Conservation (phyloP, 2,113 vertebrate genomes). For the Catagonus wagneri region DNA sequence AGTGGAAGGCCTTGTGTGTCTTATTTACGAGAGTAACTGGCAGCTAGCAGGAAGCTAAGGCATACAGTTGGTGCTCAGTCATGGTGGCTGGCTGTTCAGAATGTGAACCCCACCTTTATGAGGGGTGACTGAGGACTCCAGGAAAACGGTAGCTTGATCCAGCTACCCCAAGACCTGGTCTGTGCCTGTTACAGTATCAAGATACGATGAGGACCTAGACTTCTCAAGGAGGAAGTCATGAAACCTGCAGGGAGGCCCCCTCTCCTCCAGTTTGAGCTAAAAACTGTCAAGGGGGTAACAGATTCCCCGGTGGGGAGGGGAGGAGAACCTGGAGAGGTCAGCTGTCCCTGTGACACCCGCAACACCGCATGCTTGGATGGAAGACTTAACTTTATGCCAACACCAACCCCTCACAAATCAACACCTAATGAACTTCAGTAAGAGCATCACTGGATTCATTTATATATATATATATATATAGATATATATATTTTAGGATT, state of each 20-base stretch:
- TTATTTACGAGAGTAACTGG: neutral
- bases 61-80: neutral
- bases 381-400: neutral
- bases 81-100: neutral
- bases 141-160: neutral
- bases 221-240: neutral
- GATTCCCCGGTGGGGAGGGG: neutral
- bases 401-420: neutral
- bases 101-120: neutral
- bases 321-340: neutral
- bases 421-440: neutral
- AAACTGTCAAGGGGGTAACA: fast-evolving
- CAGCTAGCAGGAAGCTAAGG: neutral
- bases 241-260: neutral
- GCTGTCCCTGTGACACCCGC: neutral
- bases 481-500: neutral
- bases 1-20: neutral
- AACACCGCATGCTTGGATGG: neutral
- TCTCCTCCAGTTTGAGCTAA: neutral
- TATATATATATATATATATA: neutral
- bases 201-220: neutral
- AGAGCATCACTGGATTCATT: neutral
- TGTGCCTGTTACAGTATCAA: neutral
- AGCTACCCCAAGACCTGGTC: neutral
- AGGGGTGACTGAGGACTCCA: neutral